Base-by-base conservation (phyloP, 2,113 vertebrate species). In the Prionailurus bengalensis region DNA sequence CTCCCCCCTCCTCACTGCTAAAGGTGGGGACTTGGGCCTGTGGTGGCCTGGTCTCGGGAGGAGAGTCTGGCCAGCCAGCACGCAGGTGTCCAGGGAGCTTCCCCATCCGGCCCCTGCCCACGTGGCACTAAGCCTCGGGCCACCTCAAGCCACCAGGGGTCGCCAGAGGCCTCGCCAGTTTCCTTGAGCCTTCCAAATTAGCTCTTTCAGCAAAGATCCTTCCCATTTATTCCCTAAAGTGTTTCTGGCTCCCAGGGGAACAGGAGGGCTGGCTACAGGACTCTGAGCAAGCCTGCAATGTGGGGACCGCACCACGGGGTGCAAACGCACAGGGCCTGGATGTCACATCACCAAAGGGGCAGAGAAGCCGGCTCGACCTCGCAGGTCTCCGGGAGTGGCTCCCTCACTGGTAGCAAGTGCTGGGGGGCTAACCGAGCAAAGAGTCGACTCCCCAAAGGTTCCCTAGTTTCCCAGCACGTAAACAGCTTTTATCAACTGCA, bases 291-390 rank as follows among this genome's bases (percentile, higher is more conserved):
- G 53, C 42, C 48, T 63, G 29, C 0, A 1, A 10, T 0, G 7
- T 1, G 53, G 89, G 45, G 66, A 45, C 45, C 0, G 6, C 39
- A 53, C 63, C 61, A n/a, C 21, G 29, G 33, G 63, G 36, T 61
- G 17, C 58, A 58, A 51, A 58, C 31, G 33, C 51, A 61, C 63
- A 51, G 36, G 81, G 33, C 19, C 71, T 31, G 17, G 13, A 36
- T 31, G 39, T 3, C 0, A 1, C 48, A 48, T 1, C 2, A 7
- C 21, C 21, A 5, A 25, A n/a, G 51, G 5, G 45, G 53, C 73
- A 25, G 14, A 4, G 8, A 8, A 27, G 48, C 1, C 5, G 6
- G 33, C 48, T 0, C 45, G 14, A 9, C 19, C 51, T 4, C 19
- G 0, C 16, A 7, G 15, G 82, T 33, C 71, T 71, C 53, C 33